Base-by-base conservation (phyloP, 1,140 invertebrate genomes). In the Pseudomyrmex sp. region DNA sequence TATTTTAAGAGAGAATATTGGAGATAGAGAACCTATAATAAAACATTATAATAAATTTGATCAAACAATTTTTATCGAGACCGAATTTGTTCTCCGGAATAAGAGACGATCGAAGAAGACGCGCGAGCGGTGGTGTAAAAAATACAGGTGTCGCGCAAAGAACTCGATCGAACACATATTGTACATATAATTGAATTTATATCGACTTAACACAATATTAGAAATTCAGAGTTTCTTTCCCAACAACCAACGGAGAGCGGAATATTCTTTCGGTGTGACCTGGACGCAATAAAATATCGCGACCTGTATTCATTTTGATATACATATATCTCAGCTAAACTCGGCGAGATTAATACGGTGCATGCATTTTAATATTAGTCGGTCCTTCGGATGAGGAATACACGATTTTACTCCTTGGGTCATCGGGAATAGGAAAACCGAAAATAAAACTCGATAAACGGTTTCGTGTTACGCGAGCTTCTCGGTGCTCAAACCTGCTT, bases 291-390 rank as follows among this genome's bases (percentile, higher is more conserved):
- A 88, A 87, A 87, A 82, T 82, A 46, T 54, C 83, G 35, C 86
- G 86, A 88, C 86, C 87, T 88, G 86, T 88, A 85, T 88, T 79
- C 87, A 52, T 87, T 88, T 88, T 85, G 86, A 88, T 77, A 52
- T 68, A 85, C 61, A 88, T 82, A 56, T 69, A 85, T 66, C 83
- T 68, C 72, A 84, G 86, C 75, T 88, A 88, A 88, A 88, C 75
- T 87, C 86, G 87, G 87, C 68, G 70, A 23, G 62, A 62, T 83
- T 76, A 72, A 75, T 70, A 61, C 58, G 68, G 52, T 65, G 72
- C 83, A 87, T 84, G 63, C 82, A 82, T 80, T 84, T 88, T 88
- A 88, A 88, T 88, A 88, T 88, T 88, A 88, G 79, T 88, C 86
- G 85, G 87, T 87, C 83, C 63, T 85, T 73, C 46, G 35, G 50